phyloP scores from a whole-genome alignment of 2,113 vertebrate genomes.

The Macquaria australasica region DNA sequence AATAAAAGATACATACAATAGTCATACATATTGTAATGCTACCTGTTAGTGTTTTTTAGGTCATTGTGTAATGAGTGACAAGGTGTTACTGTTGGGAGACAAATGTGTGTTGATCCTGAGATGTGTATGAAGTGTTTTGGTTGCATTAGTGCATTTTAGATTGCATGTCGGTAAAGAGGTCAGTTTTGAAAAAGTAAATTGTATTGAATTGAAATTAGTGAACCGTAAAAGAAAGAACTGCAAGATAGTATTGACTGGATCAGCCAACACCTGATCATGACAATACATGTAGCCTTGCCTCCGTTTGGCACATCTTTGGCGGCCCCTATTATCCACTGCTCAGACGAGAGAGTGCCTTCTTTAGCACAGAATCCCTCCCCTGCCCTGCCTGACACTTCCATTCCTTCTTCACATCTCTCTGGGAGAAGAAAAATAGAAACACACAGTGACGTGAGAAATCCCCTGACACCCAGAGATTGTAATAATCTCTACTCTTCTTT shows the following conservation, averaged over 20 bases:
- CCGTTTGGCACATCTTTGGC: constrained; percentile 11
- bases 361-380: constrained; percentile 47
- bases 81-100: too few species aligned
- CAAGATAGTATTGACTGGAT: background rate
- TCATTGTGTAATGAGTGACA: too few species aligned
- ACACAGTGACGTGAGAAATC: constrained; percentile 71
- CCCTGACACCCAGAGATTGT: constrained; percentile 72
- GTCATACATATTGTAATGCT: too few species aligned
- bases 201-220: too few species aligned
- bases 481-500: constrained; percentile 78
- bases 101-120: too few species aligned
- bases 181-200: background rate
- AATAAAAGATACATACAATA: too few species aligned
- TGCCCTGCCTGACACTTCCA: constrained; percentile 52
- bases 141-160: too few species aligned
- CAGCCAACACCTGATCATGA: constrained; percentile 9
- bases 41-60: too few species aligned
- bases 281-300: background rate
- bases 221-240: too few species aligned
- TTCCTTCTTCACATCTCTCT: constrained; percentile 55
- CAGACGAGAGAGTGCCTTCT: constrained; percentile 35
- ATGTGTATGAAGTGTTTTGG: too few species aligned
- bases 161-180: too few species aligned
- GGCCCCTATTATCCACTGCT: constrained; percentile 28
- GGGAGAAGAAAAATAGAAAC: constrained; percentile 63